Base-by-base conservation (phyloP, 64 coral and sea anemone genomes). In the Montipora cactus region DNA sequence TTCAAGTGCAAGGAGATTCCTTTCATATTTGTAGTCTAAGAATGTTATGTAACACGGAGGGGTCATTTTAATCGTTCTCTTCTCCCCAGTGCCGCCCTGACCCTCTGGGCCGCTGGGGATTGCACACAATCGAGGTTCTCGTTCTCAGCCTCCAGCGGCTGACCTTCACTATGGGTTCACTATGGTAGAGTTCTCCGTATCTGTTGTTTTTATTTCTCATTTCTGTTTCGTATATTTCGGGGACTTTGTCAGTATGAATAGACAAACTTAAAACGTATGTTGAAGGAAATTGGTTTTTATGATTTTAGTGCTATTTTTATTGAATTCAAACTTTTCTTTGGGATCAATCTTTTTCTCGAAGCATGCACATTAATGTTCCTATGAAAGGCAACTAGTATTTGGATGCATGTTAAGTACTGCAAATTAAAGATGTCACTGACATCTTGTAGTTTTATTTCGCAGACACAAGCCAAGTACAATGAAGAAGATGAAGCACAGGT, bases 401-500 rank as follows among this genome's bases (percentile, higher is more conserved):
- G 8, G 4, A 15, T 64, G 61, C 61, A 10, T 55, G 52, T 55
- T 55, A 55, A 37, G 28, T 37, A 37, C 28, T 37, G 28, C 28
- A 37, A 37, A 37, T 37, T 1, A 37, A 37, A 37, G 53, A 57
- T 57, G 53, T 22, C 14, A 16, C 51, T 22, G 44, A 13, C 11
- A 51, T 7, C 4, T 8, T 73, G 8, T 48, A 7, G 21, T 3
- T 7, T 52, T 90, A 4, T 67, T 59, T 59, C 62, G 12, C 69
- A 97, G 96, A 77, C 79, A 28, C 79, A 94, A 44, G 88, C 93
- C 16, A 97, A 97, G 47, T 97, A 97, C 55, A 77, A 95, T 62
- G 1, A 10, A 18, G 59, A 88, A 4, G 55, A 81, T 44, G 96
- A 97, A 57, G 2, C 59, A 59, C 71, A 92, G 47, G 93, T 89